Conservation (phyloP, 2,797 vertebrate genomes). For the Leptoclinus maculatus region DNA sequence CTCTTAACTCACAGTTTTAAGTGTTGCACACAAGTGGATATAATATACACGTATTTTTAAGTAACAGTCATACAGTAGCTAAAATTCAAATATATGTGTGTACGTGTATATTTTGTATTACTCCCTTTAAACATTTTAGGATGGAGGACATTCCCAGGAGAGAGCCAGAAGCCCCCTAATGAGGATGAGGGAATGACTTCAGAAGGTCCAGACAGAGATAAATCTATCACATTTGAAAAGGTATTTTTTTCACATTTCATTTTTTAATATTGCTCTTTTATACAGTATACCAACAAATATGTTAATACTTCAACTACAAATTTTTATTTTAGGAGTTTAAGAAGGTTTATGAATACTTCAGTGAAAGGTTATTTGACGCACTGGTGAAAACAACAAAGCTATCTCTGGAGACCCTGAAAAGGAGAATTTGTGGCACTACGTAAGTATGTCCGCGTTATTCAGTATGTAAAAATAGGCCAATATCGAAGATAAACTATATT, state of each 20-base stretch:
- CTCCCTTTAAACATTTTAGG: constrained; percentile 35
- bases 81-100: background rate
- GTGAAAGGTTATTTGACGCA: constrained; percentile 82
- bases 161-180: constrained; percentile 20
- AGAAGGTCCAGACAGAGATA: constrained; percentile 60
- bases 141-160: constrained; percentile 69
- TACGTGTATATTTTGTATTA: background rate
- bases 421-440: constrained; percentile 81
- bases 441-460: constrained; percentile 69
- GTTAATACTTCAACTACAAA: constrained; percentile 11
- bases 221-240: constrained; percentile 85
- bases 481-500: background rate
- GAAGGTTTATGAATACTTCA: constrained; percentile 83
- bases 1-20: background rate
- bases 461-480: background rate
- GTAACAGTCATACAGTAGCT: background rate
- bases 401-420: constrained; percentile 86
- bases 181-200: constrained; percentile 46
- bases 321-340: constrained; percentile 82
- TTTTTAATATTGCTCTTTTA: background rate
- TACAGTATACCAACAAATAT: background rate
- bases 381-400: constrained; percentile 84
- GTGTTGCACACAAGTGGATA: background rate
- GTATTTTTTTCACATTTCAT: constrained; percentile 60
- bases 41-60: background rate